phyloP scores from a whole-genome alignment of 2,888 invertebrate genomes.

The Thumatha senex region DNA sequence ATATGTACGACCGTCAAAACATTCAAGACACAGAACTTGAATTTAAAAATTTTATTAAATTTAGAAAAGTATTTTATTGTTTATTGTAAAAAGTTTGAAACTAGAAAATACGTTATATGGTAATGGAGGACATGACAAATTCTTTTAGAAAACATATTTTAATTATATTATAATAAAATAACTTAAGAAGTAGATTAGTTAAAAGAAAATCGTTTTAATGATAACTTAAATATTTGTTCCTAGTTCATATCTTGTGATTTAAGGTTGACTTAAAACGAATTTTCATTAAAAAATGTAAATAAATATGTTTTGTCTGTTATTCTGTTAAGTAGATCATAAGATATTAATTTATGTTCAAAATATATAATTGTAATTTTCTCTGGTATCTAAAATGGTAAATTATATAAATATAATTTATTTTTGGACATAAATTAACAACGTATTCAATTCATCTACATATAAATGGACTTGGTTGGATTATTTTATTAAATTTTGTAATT shows the following conservation, averaged over 20 bases:
- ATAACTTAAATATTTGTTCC: constrained; percentile 54
- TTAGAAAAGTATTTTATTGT: constrained; percentile 9
- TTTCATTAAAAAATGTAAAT: constrained; percentile 40
- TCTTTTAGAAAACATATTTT: constrained; percentile 21
- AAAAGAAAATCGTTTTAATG: constrained; percentile 34
- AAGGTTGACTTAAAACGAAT: constrained; percentile 48
- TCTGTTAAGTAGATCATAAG: constrained; percentile 38
- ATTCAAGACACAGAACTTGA: too few species aligned
- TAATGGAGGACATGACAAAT: constrained; percentile 43
- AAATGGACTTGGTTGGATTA: constrained; percentile 14
- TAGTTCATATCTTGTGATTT: constrained; percentile 50
- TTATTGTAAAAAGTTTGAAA: constrained; percentile 23
- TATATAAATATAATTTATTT: not conserved
- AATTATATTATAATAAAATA: constrained; percentile 15
- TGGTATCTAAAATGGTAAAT: not conserved
- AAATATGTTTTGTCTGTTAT: constrained; percentile 39
- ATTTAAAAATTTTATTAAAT: too few species aligned
- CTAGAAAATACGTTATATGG: constrained; percentile 22
- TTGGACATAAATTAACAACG: constrained; percentile 7
- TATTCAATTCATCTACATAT: constrained; percentile 18
- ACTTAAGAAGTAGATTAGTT: constrained; percentile 31
- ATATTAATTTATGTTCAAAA: constrained; percentile 34
- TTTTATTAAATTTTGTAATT: constrained; percentile 26
- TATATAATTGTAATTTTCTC: constrained; percentile 19
- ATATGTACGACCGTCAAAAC: too few species aligned